Conservation (phyloP, 2,797 vertebrate genomes). For the Acomys russatus region DNA sequence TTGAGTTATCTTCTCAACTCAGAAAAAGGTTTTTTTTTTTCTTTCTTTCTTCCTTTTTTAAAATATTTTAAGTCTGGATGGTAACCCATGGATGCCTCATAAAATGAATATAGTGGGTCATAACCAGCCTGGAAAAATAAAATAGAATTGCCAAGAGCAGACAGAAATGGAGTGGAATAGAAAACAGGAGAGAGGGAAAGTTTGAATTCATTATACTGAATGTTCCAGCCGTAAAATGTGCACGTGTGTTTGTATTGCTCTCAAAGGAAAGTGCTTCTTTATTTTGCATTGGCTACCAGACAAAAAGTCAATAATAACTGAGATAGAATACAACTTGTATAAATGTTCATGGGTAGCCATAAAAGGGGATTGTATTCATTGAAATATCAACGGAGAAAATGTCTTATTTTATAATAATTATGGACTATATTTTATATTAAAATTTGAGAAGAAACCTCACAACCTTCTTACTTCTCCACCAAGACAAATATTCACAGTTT, state of each 20-base stretch:
- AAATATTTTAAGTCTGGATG: slow-evolving; percentile 1
- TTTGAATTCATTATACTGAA: not conserved
- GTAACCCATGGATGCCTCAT: slow-evolving; percentile 1
- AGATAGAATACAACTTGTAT: not conserved
- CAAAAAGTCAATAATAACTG: not conserved
- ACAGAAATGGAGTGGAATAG: slow-evolving; percentile 27
- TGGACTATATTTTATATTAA: slow-evolving; percentile 36
- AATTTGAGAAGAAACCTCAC: slow-evolving; percentile 48
- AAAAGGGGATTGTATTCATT: not conserved
- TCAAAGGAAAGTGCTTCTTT: slow-evolving; percentile 16
- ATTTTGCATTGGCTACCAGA: not conserved
- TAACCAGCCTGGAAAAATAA: slow-evolving; percentile 44
- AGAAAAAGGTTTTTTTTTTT: not conserved
- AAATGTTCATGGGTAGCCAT: not conserved
- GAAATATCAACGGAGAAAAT: slow-evolving; percentile 37
- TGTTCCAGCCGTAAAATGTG: not conserved
- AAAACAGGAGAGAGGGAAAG: not conserved
- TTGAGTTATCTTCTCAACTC: not conserved
- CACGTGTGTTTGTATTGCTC: not conserved
- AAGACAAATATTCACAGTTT: slow-evolving; percentile 25
- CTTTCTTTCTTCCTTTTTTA: no score
- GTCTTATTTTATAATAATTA: not conserved
- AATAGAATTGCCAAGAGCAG: slow-evolving; percentile 9
- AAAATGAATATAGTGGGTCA: slow-evolving; percentile 46
- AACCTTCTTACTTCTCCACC: slow-evolving; percentile 4